Evolutionary conservation across 2,888 invertebrate genomes (phyloP), one percentile per base, ranked within the genome.

Genomic region (Gari tellinella): DNA sequence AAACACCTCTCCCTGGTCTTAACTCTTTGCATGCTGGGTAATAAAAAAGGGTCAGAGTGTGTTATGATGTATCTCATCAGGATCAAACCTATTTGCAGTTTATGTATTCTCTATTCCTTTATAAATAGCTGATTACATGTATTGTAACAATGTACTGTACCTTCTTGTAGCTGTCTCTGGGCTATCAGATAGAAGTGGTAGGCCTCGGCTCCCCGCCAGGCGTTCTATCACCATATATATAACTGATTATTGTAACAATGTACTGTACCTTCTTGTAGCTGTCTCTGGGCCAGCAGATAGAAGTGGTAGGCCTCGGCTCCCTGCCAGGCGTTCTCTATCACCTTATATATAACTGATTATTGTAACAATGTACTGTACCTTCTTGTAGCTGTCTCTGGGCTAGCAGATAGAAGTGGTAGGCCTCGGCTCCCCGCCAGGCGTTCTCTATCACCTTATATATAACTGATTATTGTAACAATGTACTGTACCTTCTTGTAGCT

Each of bases 301-400:
- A 96, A 97, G 91, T 97, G 97, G 90, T 95, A 96, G 0, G 96
- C 97, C 91, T 97, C 96, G 0, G 96, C 96, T 17, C 95, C 95
- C 80, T 95, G 94, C 97, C 97, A 97, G 12, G 95, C 95, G 70
- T 94, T 95, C n/a, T n/a, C 87, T 96, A 96, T 25, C n/a, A n/a
- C n/a, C n/a, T n/a, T n/a, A n/a, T n/a, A n/a, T n/a, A n/a, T n/a
- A n/a, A n/a, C n/a, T n/a, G n/a, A n/a, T n/a, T n/a, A n/a, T n/a
- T n/a, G n/a, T n/a, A n/a, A n/a, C n/a, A n/a, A 40, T 40, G 14
- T 40, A 12, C 14, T 12, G 10, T 89, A 93, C 93, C 94, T 83
- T 94, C 94, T 86, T 96, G 95, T 4, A 97, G 92, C 86, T 97
- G 96, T 61, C 95, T 92, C 87, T 97, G 96, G 0, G 96, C 95